Evolutionary conservation across 2,797 vertebrate genomes (phyloP).

Genomic region (Sebastes taczanowskii): DNA sequence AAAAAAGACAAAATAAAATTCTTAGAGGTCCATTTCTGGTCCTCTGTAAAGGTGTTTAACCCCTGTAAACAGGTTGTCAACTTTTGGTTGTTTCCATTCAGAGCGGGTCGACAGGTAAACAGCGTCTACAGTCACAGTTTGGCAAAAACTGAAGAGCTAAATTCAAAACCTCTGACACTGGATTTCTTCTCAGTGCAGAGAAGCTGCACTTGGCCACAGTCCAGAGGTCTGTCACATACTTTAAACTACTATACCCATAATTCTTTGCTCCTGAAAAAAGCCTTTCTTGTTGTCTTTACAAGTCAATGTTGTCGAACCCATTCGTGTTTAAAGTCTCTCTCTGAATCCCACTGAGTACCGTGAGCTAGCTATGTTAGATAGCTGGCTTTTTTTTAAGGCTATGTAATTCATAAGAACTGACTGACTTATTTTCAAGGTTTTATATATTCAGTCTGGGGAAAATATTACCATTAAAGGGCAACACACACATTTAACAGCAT

Average conservation of each 20-base stretch:
- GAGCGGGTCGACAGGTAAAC: conserved; percentile 3
- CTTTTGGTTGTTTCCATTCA: conserved; percentile 14
- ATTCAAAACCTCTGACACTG: neutral
- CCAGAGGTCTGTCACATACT: neutral
- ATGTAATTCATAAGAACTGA: neutral
- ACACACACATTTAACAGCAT: neutral
- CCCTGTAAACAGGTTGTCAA: neutral
- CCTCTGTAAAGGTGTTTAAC: neutral
- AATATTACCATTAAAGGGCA: neutral
- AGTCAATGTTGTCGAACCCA: neutral
- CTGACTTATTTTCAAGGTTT: neutral
- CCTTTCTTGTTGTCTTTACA: neutral
- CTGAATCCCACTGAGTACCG: neutral
- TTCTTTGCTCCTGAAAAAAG: neutral
- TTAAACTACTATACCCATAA: neutral
- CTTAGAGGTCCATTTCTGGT: neutral
- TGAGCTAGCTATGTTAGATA: neutral
- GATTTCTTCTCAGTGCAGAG: neutral
- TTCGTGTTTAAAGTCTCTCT: neutral
- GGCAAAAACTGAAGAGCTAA: conserved; percentile 25
- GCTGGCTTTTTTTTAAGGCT: conserved; percentile 31
- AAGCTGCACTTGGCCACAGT: neutral
- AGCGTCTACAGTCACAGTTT: conserved; percentile 29
- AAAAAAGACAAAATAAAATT: neutral
- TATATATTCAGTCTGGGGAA: neutral